Conservation (phyloP, 2,888 invertebrate species). For the Galerucella calmariensis region DNA sequence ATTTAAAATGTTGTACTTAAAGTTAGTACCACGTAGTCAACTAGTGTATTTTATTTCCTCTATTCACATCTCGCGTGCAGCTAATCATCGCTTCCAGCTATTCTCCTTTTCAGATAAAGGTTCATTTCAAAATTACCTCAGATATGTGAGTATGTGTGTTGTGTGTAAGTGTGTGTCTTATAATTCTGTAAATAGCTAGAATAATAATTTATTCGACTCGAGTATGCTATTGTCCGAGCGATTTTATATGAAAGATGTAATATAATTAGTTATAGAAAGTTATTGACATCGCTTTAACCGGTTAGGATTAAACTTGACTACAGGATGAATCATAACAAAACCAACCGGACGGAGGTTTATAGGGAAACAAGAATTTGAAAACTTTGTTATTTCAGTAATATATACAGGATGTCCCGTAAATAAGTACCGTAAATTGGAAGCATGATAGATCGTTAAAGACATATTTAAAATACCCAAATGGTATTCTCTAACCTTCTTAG, state of each 20-base stretch:
- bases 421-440: too few species aligned
- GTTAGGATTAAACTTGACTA: background rate
- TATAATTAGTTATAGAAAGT: background rate
- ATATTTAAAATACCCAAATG: too few species aligned
- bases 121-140: constrained; percentile 2
- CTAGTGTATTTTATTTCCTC: constrained; percentile 27
- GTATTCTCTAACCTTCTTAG: too few species aligned
- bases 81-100: constrained; percentile 7
- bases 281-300: background rate
- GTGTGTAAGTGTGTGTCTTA: background rate
- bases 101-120: constrained; percentile 8
- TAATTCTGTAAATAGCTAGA: background rate
- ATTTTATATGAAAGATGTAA: background rate
- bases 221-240: background rate
- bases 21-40: background rate
- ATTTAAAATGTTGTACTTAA: background rate
- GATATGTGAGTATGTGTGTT: background rate
- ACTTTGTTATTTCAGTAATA: too few species aligned
- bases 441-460: too few species aligned
- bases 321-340: too few species aligned
- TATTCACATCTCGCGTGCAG: constrained; percentile 29
- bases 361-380: too few species aligned
- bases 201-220: background rate
- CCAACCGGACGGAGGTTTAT: too few species aligned
- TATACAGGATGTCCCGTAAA: too few species aligned